These are phyloP conservation scores for Astyanax mexicanus DNA, from an alignment of 2,797 vertebrate genomes.

Conservation along the genomic window DNA sequence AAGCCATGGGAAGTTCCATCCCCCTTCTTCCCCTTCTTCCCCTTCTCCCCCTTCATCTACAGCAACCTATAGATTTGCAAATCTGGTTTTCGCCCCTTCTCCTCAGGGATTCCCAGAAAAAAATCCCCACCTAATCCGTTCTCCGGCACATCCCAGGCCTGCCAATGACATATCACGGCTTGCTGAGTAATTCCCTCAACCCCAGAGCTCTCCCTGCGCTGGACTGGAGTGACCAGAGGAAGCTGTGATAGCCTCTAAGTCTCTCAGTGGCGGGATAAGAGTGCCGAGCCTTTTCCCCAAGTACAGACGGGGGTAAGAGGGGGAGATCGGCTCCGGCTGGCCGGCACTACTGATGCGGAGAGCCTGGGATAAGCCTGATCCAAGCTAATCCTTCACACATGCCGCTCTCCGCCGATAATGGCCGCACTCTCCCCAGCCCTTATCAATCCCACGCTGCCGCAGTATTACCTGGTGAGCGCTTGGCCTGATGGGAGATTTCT, in stretches of 20 bases:
- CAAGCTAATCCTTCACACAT: conserved; percentile 60
- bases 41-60: conserved; percentile 19
- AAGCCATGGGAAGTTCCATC: conserved; percentile 13
- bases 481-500: conserved; percentile 57
- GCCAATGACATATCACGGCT: conserved; percentile 27
- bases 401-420: conserved; percentile 49
- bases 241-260: conserved; percentile 55
- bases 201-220: conserved; percentile 41
- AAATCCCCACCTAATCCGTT: conserved; percentile 53
- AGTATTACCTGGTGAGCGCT: conserved; percentile 69
- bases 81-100: conserved; percentile 35
- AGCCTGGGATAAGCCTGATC: conserved; percentile 61
- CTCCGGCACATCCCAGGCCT: conserved; percentile 41
- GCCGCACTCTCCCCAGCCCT: conserved; percentile 45
- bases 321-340: conserved; percentile 43
- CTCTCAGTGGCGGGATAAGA: conserved; percentile 48
- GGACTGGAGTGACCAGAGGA: conserved; percentile 51
- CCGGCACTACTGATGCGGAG: conserved; percentile 44
- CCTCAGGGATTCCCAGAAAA: conserved; percentile 40
- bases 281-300: conserved; percentile 45
- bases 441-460: conserved; percentile 54
- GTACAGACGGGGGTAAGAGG: conserved; percentile 45
- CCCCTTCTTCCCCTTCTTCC: no score
- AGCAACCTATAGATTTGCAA: conserved; percentile 23
- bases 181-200: conserved; percentile 49